Conservation (phyloP, 2,113 vertebrate species). For the Scartelaos histophorus region DNA sequence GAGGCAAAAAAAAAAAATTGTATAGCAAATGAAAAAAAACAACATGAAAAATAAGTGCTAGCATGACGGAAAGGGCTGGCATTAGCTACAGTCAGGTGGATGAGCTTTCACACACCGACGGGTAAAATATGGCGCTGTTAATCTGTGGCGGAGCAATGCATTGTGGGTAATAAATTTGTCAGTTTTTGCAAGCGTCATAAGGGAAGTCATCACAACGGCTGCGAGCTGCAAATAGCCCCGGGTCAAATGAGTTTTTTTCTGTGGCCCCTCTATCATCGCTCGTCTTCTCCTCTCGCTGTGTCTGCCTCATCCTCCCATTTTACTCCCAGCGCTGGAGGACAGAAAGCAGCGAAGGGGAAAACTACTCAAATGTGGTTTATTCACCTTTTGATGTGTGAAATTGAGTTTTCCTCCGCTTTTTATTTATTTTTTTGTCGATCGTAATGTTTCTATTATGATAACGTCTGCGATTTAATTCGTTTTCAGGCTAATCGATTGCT, state of each 20-base stretch:
- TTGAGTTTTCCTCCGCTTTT: slow-evolving; percentile 43
- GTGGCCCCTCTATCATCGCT: slow-evolving; percentile 28
- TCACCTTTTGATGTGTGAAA: slow-evolving; percentile 68
- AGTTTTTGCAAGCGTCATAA: slow-evolving; percentile 40
- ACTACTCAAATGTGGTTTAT: slow-evolving; percentile 48
- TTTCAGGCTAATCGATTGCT: background rate
- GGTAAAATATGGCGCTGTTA: slow-evolving; percentile 37
- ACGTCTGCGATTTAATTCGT: background rate
- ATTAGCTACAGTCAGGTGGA: slow-evolving; percentile 9
- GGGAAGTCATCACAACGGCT: slow-evolving; percentile 37
- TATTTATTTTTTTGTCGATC: slow-evolving; percentile 9
- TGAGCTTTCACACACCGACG: slow-evolving; percentile 8
- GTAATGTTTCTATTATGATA: slow-evolving; percentile 6
- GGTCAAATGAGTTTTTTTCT: slow-evolving; percentile 30
- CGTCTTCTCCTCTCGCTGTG: background rate
- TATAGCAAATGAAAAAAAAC: background rate
- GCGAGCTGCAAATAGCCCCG: slow-evolving; percentile 32
- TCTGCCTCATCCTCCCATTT: slow-evolving; percentile 35
- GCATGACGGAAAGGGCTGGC: background rate
- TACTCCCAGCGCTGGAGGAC: slow-evolving; percentile 20
- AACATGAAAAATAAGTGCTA: background rate
- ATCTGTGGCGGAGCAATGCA: slow-evolving; percentile 11
- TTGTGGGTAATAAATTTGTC: slow-evolving; percentile 37
- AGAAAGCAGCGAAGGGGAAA: slow-evolving; percentile 48
- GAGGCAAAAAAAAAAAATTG: no score